Evolutionary conservation across 2,888 invertebrate genomes (phyloP).

Genomic region (Anticlea derivata): DNA sequence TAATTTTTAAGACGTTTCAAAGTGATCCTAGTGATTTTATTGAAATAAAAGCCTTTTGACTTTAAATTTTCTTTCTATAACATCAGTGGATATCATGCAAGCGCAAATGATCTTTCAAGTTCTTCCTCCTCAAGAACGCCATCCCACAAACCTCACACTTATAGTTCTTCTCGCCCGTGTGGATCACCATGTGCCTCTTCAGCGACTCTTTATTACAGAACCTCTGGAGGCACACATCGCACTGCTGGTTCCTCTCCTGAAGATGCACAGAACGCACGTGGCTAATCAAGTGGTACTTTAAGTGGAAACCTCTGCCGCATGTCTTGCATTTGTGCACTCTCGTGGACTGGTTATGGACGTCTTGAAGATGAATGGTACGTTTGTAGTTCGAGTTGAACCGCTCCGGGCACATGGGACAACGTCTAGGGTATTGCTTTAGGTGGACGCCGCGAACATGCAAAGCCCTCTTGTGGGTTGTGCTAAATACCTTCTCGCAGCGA

Average conservation of each 20-base stretch:
- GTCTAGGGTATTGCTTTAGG: conserved; percentile 66
- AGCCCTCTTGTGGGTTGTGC: conserved; percentile 67
- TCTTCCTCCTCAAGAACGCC: conserved; percentile 74
- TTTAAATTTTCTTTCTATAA: no score
- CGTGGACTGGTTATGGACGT: conserved; percentile 74
- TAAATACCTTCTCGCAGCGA: conserved; percentile 68
- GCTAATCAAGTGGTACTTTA: conserved; percentile 74
- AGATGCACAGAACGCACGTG: conserved; percentile 73
- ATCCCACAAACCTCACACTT: conserved; percentile 81
- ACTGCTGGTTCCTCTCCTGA: conserved; percentile 79
- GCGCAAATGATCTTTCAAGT: conserved; percentile 72
- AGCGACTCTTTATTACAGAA: conserved; percentile 82
- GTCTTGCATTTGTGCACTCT: conserved; percentile 75
- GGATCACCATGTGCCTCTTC: conserved; percentile 82
- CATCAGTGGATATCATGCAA: conserved; percentile 62
- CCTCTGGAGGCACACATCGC: conserved; percentile 78
- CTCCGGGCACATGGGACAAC: conserved; percentile 76
- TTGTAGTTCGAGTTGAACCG: conserved; percentile 76
- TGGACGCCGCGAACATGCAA: conserved; percentile 73
- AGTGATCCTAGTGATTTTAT: no score
- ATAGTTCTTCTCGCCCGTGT: conserved; percentile 81
- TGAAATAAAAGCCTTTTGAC: no score
- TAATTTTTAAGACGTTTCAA: no score
- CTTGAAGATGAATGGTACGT: conserved; percentile 74
- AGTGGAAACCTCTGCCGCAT: conserved; percentile 70